These are phyloP conservation scores for Netelia virgata DNA, from an alignment of 2,888 invertebrate genomes.

Conservation along the genomic window DNA sequence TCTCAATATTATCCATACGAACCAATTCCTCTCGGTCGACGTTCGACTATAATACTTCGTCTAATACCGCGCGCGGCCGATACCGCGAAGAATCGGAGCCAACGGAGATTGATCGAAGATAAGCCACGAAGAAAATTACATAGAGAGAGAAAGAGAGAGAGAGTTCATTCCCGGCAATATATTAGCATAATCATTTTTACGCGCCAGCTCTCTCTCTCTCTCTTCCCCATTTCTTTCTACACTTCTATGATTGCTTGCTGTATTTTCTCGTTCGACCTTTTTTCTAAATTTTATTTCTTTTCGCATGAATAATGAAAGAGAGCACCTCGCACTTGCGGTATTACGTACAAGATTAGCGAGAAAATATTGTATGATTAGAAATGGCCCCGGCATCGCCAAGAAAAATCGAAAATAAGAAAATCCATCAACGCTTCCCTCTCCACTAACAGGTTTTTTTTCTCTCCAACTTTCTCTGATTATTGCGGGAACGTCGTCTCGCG, in stretches of 20 bases:
- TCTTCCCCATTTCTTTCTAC: background rate
- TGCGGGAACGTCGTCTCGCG: too few species aligned
- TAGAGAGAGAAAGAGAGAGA: conserved; percentile 17
- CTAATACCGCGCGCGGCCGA: conserved; percentile 36
- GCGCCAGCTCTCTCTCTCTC: background rate
- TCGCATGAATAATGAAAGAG: background rate
- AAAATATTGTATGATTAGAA: conserved; percentile 21
- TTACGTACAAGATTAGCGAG: background rate
- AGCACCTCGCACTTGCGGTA: background rate
- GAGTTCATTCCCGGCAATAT: conserved; percentile 48
- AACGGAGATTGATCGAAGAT: conserved; percentile 49
- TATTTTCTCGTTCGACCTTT: background rate
- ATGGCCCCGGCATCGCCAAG: background rate
- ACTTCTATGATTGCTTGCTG: conserved; percentile 30
- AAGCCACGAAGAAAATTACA: conserved; percentile 32
- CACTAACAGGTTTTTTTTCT: background rate
- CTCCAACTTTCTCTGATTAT: background rate
- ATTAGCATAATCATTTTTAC: conserved; percentile 50
- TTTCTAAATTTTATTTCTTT: conserved; percentile 7
- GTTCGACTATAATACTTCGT: conserved; percentile 1
- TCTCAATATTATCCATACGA: conserved; percentile 17
- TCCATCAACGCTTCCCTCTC: background rate
- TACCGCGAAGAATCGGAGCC: conserved; percentile 30
- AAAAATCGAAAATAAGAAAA: background rate
- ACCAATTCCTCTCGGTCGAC: conserved; percentile 34